Conservation (phyloP, 53 echinoderm and acorn worm species). For the Hippasteria phrygiana region DNA sequence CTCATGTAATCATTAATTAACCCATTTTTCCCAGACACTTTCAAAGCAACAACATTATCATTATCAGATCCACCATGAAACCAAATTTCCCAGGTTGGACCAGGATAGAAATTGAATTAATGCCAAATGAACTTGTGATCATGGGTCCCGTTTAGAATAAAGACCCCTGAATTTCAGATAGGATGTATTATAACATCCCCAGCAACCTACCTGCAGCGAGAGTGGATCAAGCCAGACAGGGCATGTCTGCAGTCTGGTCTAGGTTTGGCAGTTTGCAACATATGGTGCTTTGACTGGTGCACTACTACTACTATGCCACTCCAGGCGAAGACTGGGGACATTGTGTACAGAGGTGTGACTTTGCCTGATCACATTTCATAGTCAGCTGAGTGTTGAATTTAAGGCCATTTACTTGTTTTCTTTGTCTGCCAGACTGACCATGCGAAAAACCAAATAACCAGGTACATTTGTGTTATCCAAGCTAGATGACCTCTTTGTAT, state of each 20-base stretch:
- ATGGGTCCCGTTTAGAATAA: no score
- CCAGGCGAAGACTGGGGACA: not conserved
- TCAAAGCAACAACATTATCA: no score
- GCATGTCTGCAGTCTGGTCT: constrained; percentile 27
- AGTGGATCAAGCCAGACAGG: constrained; percentile 56
- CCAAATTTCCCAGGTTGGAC: no score
- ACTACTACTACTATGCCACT: not conserved
- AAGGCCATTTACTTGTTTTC: constrained; percentile 24
- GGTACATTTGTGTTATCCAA: constrained; percentile 19
- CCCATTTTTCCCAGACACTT: no score
- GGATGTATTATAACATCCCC: no score
- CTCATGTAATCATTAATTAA: no score
- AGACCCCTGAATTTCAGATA: no score
- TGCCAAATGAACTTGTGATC: no score
- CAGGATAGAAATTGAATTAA: no score
- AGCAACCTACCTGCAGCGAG: constrained; percentile 21
- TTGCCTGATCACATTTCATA: constrained; percentile 27
- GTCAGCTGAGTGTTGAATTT: constrained; percentile 50
- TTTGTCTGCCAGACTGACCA: constrained; percentile 2
- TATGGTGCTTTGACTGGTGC: constrained; percentile 19
- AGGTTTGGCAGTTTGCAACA: not conserved
- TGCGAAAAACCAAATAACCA: constrained; percentile 29
- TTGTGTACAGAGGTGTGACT: not conserved
- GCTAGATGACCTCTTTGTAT: not conserved
- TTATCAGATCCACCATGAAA: no score